Conservation (phyloP, 2,113 vertebrate genomes). For the Petrocephalus microphthalmus region DNA sequence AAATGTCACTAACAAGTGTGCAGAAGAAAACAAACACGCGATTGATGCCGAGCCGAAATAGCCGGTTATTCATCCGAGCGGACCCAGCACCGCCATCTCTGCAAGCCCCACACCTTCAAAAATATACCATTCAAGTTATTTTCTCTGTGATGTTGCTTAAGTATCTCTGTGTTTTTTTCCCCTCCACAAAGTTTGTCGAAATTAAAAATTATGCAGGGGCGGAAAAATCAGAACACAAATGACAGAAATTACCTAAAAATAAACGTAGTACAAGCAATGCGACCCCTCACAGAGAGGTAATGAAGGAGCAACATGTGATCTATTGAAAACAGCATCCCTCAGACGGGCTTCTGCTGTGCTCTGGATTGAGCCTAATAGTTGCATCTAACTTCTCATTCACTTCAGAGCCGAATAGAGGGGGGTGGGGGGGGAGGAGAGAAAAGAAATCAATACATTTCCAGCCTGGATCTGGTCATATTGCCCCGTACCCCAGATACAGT, state of each 20-base stretch:
- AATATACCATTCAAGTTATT: neutral
- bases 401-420: neutral
- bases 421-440: neutral
- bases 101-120: neutral
- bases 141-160: neutral
- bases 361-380: neutral
- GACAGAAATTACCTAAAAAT: neutral
- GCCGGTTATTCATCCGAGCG: neutral
- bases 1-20: neutral
- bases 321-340: neutral
- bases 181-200: neutral
- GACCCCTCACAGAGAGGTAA: neutral
- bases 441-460: neutral
- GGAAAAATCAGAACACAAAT: neutral
- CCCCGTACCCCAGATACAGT: neutral
- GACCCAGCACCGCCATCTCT: neutral
- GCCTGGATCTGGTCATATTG: neutral
- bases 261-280: neutral
- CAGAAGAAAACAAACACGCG: neutral
- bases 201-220: neutral
- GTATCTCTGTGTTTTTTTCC: neutral
- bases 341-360: too few relatives aligned
- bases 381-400: slow-evolving; percentile 2
- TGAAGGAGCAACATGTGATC: neutral
- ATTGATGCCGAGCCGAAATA: neutral